Base-by-base conservation (phyloP, 2,888 invertebrate species). In the Melipona bicolor region DNA sequence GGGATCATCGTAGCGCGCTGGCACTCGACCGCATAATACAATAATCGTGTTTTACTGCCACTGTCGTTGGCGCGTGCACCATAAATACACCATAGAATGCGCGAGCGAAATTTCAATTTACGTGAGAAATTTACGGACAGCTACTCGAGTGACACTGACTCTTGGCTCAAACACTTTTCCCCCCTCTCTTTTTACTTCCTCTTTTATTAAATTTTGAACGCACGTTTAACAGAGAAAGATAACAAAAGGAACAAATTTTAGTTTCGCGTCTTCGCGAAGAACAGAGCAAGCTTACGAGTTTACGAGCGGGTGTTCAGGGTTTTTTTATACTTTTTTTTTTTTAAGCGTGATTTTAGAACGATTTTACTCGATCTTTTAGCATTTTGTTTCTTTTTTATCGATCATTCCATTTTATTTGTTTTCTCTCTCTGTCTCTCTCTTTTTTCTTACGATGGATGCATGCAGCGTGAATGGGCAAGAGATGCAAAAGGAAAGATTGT, bases 11-110 rank as follows among this genome's bases (percentile, higher is more conserved):
- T 79, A 82, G 77, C 86, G 75, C 80, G 82, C 80, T 88, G 79
- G 36, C 81, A 77, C 43, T 67, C 49, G 43, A 67, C 52, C 61
- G 84, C 86, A 87, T 89, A 87, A 88, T 88, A 79, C 59, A 71
- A 70, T 71, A 83, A 78, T 79, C 81, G 73, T 73, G 83, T 87
- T 88, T 74, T 85, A 88, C 84, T 88, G 87, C 88, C 88, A 81
- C 62, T 52, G 76, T 71, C 78, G 79, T 75, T 72, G 68, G 69
- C 78, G 77, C 75, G 79, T 76, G 62, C 52, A 56, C 36, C 59
- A 59, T 32, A 11, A 32, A 21, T 19, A 56, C 56, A 67, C 32
- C 68, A 74, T 79, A 43, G 32, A 69, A 19, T 75, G 27, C 24
- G 19, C 36, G 19, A 56, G 71, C 21, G 6, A n/a, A 77, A 27